Percentiles rank a stretch among this genome's conserved stretches.
phyloP scores from a whole-genome alignment of 2,888 invertebrate species.

The Neoscelio sp. region DNA sequence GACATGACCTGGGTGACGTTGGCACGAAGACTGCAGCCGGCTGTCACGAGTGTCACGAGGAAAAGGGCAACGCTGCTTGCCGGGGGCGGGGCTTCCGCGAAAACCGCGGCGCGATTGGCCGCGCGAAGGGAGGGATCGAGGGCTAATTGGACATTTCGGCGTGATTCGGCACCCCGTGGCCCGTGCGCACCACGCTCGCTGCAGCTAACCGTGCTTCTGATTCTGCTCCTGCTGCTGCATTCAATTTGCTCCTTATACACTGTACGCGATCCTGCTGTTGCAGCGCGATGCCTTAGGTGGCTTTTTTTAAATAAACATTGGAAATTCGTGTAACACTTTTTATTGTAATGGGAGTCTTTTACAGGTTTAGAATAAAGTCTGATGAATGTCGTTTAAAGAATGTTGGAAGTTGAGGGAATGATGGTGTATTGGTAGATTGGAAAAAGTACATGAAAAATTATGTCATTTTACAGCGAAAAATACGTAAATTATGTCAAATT shows the following conservation, averaged over 20 bases:
- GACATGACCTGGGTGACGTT: slow-evolving; percentile 61
- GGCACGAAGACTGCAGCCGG: slow-evolving; percentile 68
- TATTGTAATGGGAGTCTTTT: no score
- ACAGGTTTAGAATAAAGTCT: no score
- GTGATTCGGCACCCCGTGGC: slow-evolving; percentile 60
- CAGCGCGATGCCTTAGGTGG: no score
- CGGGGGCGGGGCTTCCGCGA: slow-evolving; percentile 62
- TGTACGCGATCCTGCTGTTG: slow-evolving; percentile 4
- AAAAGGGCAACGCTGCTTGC: slow-evolving; percentile 65
- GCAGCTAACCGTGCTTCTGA: slow-evolving; percentile 20
- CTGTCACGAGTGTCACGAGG: slow-evolving; percentile 67
- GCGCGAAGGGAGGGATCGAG: slow-evolving; percentile 63
- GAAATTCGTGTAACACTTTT: no score
- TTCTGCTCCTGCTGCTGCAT: slow-evolving; percentile 19
- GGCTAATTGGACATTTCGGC: slow-evolving; percentile 69
- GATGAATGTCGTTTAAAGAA: no score
- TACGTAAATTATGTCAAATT: no score
- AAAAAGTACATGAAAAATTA: no score
- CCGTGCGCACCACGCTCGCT: slow-evolving; percentile 49
- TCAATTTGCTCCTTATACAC: slow-evolving; percentile 9
- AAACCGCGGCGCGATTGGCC: slow-evolving; percentile 59
- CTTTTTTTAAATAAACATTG: no score
- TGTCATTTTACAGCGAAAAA: no score
- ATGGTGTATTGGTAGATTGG: no score
- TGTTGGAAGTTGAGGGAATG: no score